These are phyloP conservation scores for Channa argus DNA, from an alignment of 2,113 vertebrate species.

Conservation along the genomic window DNA sequence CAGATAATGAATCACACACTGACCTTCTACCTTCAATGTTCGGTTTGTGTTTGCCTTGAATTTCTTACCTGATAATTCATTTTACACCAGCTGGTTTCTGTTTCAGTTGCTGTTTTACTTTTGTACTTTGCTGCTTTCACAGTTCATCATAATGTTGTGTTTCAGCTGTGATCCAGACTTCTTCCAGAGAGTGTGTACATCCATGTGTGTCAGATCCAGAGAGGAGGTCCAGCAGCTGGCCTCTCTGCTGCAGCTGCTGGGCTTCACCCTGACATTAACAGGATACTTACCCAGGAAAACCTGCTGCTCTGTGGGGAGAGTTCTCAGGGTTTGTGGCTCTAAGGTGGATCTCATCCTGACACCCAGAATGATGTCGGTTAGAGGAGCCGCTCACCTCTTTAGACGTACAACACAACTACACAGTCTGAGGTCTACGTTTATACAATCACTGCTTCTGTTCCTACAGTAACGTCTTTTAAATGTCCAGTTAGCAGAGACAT, in stretches of 20 bases:
- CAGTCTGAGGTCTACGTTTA: slow-evolving; percentile 34
- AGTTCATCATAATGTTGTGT: background rate
- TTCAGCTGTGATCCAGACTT: slow-evolving; percentile 34
- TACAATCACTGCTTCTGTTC: too few species aligned
- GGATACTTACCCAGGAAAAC: background rate
- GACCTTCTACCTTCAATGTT: too few species aligned
- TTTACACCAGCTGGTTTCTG: too few species aligned
- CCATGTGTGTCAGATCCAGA: slow-evolving; percentile 23
- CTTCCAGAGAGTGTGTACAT: slow-evolving; percentile 29
- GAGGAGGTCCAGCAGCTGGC: slow-evolving; percentile 24
- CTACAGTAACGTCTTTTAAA: too few species aligned
- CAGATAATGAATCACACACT: too few species aligned
- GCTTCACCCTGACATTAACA: background rate
- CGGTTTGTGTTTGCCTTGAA: background rate
- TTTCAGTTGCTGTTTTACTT: background rate
- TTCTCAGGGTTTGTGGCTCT: slow-evolving; percentile 3
- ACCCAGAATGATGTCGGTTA: slow-evolving; percentile 26
- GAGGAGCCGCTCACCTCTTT: background rate
- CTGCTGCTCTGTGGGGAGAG: slow-evolving; percentile 27
- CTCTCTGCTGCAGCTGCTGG: slow-evolving; percentile 31
- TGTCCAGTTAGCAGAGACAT: too few species aligned
- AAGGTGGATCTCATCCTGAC: slow-evolving; percentile 42
- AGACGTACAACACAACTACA: slow-evolving; percentile 1
- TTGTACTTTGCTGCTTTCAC: background rate
- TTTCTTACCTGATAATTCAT: too few species aligned